phyloP scores from a whole-genome alignment of 1,140 invertebrate species.

The Drosophila pallidifrons region DNA sequence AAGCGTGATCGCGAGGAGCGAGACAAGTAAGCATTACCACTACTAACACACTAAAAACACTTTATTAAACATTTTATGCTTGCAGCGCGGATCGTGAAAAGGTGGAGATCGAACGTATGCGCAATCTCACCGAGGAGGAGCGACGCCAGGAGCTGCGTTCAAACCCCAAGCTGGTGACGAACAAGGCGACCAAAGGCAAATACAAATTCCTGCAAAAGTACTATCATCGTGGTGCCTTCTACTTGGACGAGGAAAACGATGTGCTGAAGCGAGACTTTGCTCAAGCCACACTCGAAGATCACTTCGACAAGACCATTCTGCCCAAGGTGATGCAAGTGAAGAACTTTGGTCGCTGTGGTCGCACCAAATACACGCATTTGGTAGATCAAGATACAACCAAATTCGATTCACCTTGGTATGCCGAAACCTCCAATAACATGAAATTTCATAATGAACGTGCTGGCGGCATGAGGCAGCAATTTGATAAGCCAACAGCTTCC shows the following conservation, averaged over 20 bases:
- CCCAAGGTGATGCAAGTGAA: constrained; percentile 99
- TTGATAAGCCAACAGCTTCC: constrained; percentile 93
- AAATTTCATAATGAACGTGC: constrained; percentile 96
- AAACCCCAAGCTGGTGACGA: constrained; percentile 98
- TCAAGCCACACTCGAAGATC: constrained; percentile 98
- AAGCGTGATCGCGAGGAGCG: constrained; percentile 98
- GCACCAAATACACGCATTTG: constrained; percentile 99
- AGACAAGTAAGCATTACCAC: too few species aligned
- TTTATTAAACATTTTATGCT: not conserved
- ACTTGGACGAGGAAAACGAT: constrained; percentile 97
- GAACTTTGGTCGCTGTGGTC: constrained; percentile 99
- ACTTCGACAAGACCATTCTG: constrained; percentile 99
- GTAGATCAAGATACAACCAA: constrained; percentile 99
- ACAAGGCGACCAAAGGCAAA: constrained; percentile 98
- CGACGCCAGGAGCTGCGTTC: constrained; percentile 93
- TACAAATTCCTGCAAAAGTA: constrained; percentile 99
- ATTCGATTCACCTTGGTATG: constrained; percentile 98
- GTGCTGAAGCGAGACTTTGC: constrained; percentile 98
- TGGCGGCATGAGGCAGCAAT: constrained; percentile 98
- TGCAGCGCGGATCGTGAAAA: constrained; percentile 93
- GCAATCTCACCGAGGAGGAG: constrained; percentile 99
- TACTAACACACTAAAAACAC: too few species aligned
- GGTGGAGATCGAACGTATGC: constrained; percentile 95
- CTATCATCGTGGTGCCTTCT: constrained; percentile 99
- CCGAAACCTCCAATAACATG: constrained; percentile 92